Evolutionary conservation across 1,140 invertebrate genomes (phyloP).

Genomic region (Sipha flava): DNA sequence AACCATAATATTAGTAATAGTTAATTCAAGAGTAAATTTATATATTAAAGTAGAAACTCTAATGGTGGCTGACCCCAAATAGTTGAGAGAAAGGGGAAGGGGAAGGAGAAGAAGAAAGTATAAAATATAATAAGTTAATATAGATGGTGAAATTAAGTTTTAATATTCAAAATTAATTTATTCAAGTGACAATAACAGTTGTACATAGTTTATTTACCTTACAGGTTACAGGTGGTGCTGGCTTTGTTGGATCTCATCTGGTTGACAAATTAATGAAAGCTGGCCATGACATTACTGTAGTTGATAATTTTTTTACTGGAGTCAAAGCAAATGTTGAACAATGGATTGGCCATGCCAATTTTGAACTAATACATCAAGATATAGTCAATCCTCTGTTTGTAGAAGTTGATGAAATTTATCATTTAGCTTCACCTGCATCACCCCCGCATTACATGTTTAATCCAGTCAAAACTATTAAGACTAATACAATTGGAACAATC

Average conservation of each 20-base stretch:
- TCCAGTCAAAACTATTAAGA: conserved; percentile 99
- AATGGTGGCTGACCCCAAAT: no score
- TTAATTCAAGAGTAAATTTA: no score
- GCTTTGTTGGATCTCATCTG: conserved; percentile 97
- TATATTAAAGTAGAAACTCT: no score
- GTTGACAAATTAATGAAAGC: conserved; percentile 91
- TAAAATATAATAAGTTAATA: no score
- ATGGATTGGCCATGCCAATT: conserved; percentile 98
- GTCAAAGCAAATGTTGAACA: conserved; percentile 95
- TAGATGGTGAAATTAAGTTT: not conserved
- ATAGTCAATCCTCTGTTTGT: conserved; percentile 96
- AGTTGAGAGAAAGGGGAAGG: no score
- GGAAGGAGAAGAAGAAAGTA: no score
- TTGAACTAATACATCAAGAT: conserved; percentile 97
- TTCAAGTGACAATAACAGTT: no score
- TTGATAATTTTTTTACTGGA: conserved; percentile 98
- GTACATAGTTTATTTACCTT: conserved; percentile 36
- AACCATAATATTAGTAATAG: no score
- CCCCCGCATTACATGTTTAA: conserved; percentile 99
- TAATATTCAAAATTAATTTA: not conserved
- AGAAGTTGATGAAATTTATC: conserved; percentile 99
- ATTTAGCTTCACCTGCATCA: conserved; percentile 95
- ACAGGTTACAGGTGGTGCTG: conserved; percentile 91
- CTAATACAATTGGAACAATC: conserved; percentile 98
- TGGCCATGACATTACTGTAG: conserved; percentile 96